These are phyloP conservation scores for Pollachius pollachius DNA, from an alignment of 2,113 vertebrate genomes.

Conservation along the genomic window DNA sequence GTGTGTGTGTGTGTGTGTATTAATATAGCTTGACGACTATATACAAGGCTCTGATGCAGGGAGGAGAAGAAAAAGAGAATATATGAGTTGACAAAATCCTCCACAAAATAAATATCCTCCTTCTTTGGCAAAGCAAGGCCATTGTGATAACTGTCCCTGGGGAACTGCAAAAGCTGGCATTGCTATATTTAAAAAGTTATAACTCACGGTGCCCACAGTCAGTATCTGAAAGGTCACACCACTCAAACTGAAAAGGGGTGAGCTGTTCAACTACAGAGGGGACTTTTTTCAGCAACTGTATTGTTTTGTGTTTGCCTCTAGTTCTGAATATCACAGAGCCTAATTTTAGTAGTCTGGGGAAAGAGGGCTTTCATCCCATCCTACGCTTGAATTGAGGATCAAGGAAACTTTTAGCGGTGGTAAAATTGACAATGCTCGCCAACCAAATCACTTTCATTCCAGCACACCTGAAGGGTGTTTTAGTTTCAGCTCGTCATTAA, in stretches of 20 bases:
- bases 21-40: constrained; percentile 39
- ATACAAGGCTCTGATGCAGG: constrained; percentile 33
- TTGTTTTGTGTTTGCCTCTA: constrained; percentile 33
- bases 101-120: constrained; percentile 39
- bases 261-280: constrained; percentile 20
- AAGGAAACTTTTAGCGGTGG: constrained; percentile 14
- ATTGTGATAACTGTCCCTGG: constrained; percentile 62
- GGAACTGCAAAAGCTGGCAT: constrained; percentile 53
- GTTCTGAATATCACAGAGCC: constrained; percentile 21
- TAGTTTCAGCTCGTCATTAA: not conserved
- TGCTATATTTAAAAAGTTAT: constrained; percentile 66
- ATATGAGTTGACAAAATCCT: constrained; percentile 45
- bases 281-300: constrained; percentile 24
- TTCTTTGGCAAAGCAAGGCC: constrained; percentile 53
- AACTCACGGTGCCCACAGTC: constrained; percentile 36
- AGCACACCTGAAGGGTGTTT: constrained; percentile 13
- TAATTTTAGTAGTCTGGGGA: constrained; percentile 46
- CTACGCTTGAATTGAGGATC: constrained; percentile 20
- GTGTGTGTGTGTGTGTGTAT: not conserved
- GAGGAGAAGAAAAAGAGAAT: constrained; percentile 20
- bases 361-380: constrained; percentile 30
- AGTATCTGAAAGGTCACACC: constrained; percentile 27
- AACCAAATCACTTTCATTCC: constrained; percentile 21
- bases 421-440: constrained; percentile 31
- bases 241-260: constrained; percentile 36